Evolutionary conservation across 2,888 invertebrate genomes (phyloP).

Genomic region (Boloria euphrosyne): DNA sequence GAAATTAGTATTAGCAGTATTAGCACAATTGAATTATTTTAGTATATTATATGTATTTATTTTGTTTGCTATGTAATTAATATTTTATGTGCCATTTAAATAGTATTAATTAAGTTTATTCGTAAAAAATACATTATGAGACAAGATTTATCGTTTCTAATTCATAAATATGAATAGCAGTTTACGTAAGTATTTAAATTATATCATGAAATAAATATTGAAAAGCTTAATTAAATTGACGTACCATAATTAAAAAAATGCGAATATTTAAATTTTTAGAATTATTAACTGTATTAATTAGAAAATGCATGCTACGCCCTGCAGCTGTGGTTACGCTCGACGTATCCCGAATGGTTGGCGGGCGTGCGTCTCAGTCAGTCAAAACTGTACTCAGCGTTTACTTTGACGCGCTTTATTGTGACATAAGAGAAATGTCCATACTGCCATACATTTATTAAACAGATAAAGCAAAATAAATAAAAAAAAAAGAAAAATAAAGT

Average conservation of each 20-base stretch:
- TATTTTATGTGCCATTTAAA: no score
- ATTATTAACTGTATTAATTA: constrained; percentile 19
- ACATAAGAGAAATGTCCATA: constrained; percentile 18
- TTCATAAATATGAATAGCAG: background rate
- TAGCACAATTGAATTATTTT: background rate
- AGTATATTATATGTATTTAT: background rate
- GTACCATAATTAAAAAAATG: background rate
- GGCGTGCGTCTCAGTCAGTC: constrained; percentile 41
- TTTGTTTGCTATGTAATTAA: background rate
- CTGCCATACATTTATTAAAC: constrained; percentile 8
- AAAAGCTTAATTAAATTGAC: constrained; percentile 2
- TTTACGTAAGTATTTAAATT: background rate
- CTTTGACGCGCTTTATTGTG: constrained; percentile 38
- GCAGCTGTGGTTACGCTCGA: constrained; percentile 73
- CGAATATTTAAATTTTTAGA: constrained; percentile 6
- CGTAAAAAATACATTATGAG: background rate
- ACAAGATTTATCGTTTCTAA: background rate
- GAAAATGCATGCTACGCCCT: constrained; percentile 59
- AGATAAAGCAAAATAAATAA: background rate
- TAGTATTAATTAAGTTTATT: no score
- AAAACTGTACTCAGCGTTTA: constrained; percentile 38
- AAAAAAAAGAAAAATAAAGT: background rate
- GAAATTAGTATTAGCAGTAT: no score
- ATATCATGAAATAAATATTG: background rate
- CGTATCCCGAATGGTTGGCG: constrained; percentile 44